A percentile compares a stretch with the other conserved stretches of the same genome.
Conservation (phyloP, 2,113 vertebrate genomes). For the Trematomus loennbergii region DNA sequence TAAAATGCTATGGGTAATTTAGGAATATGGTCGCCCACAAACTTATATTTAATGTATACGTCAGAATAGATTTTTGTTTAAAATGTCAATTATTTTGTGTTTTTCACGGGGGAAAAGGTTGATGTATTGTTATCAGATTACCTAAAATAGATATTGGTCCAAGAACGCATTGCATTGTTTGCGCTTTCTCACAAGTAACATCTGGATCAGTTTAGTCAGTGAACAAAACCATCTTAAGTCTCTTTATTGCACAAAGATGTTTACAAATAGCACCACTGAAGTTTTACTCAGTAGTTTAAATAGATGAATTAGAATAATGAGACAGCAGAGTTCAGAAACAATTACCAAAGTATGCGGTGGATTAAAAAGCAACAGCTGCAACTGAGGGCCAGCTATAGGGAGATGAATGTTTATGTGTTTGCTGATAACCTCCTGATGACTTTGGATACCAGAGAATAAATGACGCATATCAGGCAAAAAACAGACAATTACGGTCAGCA, state of each 20-base stretch:
- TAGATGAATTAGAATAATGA: not conserved
- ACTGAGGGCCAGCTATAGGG: not conserved
- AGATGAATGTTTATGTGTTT: not conserved
- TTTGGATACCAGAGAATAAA: constrained; percentile 16
- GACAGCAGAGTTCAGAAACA: not conserved
- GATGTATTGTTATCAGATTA: not conserved
- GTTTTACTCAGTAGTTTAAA: not conserved
- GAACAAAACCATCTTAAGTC: not conserved
- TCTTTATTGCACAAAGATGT: not conserved
- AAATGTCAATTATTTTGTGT: no score
- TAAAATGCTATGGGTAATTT: no score
- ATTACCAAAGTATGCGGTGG: not conserved
- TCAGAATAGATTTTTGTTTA: not conserved
- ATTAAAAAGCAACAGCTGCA: no score
- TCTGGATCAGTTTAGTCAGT: constrained; percentile 8
- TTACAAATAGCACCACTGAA: not conserved
- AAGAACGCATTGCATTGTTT: not conserved
- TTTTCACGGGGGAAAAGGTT: not conserved
- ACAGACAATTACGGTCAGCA: not conserved
- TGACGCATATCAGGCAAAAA: not conserved
- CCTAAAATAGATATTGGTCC: not conserved
- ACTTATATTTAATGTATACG: not conserved
- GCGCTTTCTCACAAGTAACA: not conserved
- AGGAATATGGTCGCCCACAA: no score
- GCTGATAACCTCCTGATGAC: not conserved